A percentile compares a stretch with the other conserved stretches of the same genome.
Conservation (phyloP, 2,113 vertebrate species). For the Uria aalge region DNA sequence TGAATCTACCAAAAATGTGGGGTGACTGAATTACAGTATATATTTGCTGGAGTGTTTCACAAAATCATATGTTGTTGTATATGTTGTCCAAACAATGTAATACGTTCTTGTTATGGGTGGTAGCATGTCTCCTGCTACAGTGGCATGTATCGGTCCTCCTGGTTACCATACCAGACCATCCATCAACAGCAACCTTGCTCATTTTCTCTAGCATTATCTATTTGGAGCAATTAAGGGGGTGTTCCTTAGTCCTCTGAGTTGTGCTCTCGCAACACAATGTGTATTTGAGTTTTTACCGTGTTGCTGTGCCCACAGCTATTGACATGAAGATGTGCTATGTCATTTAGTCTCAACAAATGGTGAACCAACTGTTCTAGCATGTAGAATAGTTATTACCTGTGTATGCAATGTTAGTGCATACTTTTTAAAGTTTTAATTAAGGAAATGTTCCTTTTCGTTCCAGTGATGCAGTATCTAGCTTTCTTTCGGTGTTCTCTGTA, state of each 20-base stretch:
- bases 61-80: neutral
- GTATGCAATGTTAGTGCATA: neutral
- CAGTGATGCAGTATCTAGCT: neutral
- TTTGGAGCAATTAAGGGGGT: neutral
- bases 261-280: neutral
- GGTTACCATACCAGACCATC: neutral
- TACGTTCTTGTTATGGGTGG: neutral
- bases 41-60: neutral
- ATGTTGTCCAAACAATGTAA: neutral
- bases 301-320: neutral
- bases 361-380: neutral
- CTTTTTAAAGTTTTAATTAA: conserved; percentile 13
- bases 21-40: accelerated
- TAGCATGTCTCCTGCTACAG: neutral
- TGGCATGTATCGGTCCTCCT: neutral
- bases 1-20: neutral
- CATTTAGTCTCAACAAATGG: neutral
- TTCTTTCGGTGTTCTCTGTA: neutral
- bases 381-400: neutral
- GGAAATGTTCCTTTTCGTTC: neutral
- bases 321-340: neutral
- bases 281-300: neutral
- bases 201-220: neutral
- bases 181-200: neutral
- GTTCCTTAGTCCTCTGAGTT: neutral